Evolutionary conservation across 2,797 vertebrate genomes (phyloP).

Genomic region (Oreochromis mossambicus): DNA sequence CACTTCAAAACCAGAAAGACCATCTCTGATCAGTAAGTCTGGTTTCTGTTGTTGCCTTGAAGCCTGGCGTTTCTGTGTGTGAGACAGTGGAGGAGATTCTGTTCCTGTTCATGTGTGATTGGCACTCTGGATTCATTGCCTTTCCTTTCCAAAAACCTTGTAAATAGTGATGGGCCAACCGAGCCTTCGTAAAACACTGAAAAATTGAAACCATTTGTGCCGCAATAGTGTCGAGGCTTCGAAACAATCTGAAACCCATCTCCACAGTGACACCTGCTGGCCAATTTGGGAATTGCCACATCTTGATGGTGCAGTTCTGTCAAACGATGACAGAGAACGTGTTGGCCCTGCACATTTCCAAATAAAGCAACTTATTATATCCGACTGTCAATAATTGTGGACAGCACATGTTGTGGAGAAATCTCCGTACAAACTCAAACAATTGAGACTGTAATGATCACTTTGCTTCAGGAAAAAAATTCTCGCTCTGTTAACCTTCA

Average conservation of each 20-base stretch:
- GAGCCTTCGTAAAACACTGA: accelerated
- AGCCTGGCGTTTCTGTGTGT: neutral
- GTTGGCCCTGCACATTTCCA: neutral
- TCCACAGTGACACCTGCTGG: neutral
- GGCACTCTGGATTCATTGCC: neutral
- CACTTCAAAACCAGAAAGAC: neutral
- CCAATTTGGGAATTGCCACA: neutral
- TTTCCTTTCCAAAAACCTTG: neutral
- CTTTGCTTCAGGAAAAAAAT: neutral
- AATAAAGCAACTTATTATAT: neutral
- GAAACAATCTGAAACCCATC: neutral
- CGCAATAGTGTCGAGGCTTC: accelerated
- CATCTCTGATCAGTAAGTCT: neutral
- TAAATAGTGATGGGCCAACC: neutral
- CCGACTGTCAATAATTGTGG: neutral
- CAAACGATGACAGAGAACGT: neutral
- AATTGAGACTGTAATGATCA: neutral
- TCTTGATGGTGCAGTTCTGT: neutral
- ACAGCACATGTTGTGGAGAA: neutral
- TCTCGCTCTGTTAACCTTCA: neutral
- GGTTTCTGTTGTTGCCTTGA: accelerated
- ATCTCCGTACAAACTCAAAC: neutral
- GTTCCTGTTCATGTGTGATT: neutral
- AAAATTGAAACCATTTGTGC: neutral
- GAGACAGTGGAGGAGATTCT: neutral